A percentile compares a stretch with the other conserved stretches of the same genome.
These are phyloP conservation scores for Mustela nigripes DNA, from an alignment of 2,113 vertebrate species.

Conservation along the genomic window DNA sequence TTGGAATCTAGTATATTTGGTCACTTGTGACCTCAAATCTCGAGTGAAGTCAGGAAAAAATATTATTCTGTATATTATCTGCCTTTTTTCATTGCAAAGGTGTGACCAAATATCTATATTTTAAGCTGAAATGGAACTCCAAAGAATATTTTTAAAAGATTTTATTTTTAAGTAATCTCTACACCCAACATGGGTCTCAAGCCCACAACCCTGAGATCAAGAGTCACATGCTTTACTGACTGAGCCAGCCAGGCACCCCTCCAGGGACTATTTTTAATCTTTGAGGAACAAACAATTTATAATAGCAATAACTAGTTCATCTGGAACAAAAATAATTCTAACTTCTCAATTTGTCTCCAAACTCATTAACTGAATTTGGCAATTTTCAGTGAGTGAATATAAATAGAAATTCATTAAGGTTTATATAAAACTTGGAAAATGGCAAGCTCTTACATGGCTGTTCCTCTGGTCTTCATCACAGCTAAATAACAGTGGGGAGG, in stretches of 20 bases:
- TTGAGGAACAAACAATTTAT: background rate
- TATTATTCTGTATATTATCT: background rate
- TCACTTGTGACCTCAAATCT: background rate
- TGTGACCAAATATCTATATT: background rate
- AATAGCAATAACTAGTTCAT: background rate
- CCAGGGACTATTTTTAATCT: background rate
- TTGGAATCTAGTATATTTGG: background rate
- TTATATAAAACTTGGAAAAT: background rate
- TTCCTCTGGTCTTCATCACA: background rate
- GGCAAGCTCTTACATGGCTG: background rate
- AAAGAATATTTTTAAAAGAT: background rate
- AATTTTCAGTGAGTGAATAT: background rate
- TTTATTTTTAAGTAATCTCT: background rate
- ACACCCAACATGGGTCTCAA: background rate
- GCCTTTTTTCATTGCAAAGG: background rate
- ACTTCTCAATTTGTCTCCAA: slow-evolving; percentile 22
- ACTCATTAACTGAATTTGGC: slow-evolving; percentile 13
- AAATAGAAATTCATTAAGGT: slow-evolving; percentile 14
- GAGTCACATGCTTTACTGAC: background rate
- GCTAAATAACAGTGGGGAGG: background rate
- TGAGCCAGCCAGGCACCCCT: background rate
- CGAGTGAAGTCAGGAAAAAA: background rate
- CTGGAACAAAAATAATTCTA: background rate
- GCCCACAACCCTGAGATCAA: background rate
- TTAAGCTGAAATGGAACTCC: background rate